Base-by-base conservation (phyloP, 2,888 invertebrate species). In the Philonicus albiceps region DNA sequence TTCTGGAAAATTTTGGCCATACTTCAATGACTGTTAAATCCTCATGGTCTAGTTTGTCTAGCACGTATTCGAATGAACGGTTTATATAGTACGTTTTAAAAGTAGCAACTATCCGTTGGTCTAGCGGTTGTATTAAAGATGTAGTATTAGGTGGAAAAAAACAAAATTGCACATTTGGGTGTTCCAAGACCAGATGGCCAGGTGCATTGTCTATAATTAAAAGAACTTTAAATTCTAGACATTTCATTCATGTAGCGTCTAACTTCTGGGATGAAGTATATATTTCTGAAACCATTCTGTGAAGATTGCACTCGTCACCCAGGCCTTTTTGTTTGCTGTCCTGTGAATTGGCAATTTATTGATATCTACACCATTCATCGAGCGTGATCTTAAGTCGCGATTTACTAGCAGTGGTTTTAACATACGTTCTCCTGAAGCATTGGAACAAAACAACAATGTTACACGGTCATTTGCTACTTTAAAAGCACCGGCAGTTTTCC, bases 61-160 rank as follows among this genome's bases (percentile, higher is more conserved):
- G 19, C 13, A 76, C 19, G 31, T 76, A 76, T 19, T 37, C 5
- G 37, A 37, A 37, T 37, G 37, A 37, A 37, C 37, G 37, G 7
- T 37, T 37, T 37, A 37, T 8, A 8, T 37, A 37, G 37, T 37
- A 37, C 11, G 37, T 37, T 8, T 37, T 37, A 31, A 90, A 90
- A 74, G 89, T 89, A 87, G 89, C 86, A 87, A 89, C 90, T 85
- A 90, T 89, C 76, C 89, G 89, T 88, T 90, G 89, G 87, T 90
- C 89, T 86, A 90, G 78, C 78, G 89, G 89, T 88, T 90, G 89
- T 78, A 31, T 31, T 31, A 90, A 85, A 75, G 88, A 89, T 85
- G 89, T 89, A n/a, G 89, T 90, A 88, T 90, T 90, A 30, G 88
- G 89, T 88, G 89, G 88, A 88, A 89, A 90, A 49, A 86, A 86